These are phyloP conservation scores for Harpegnathos saltator DNA, from an alignment of 1,140 invertebrate species.

Conservation along the genomic window DNA sequence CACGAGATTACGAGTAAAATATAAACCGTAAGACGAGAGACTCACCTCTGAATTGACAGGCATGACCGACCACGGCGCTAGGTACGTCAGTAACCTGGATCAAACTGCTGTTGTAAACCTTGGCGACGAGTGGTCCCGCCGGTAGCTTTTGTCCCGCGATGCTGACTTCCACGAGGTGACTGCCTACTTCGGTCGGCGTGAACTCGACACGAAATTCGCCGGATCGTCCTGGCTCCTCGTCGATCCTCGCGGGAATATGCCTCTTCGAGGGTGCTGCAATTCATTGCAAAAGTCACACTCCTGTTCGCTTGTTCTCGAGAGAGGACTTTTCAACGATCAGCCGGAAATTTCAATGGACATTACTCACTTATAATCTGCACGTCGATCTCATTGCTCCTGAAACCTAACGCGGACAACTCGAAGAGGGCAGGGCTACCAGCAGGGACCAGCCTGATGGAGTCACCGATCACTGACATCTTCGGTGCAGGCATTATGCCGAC, in stretches of 20 bases:
- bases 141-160: slow-evolving; percentile 94
- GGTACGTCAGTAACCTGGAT: slow-evolving; percentile 97
- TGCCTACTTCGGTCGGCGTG: slow-evolving; percentile 95
- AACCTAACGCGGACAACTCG: slow-evolving; percentile 91
- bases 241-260: slow-evolving; percentile 89
- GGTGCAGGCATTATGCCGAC: slow-evolving; percentile 93
- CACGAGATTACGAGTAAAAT: background rate
- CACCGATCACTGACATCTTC: slow-evolving; percentile 92
- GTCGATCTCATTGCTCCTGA: slow-evolving; percentile 87
- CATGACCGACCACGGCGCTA: slow-evolving; percentile 95
- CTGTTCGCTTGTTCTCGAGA: too few relatives aligned
- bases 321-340: too few relatives aligned
- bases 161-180: slow-evolving; percentile 94
- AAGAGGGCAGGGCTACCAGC: slow-evolving; percentile 94
- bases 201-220: slow-evolving; percentile 96
- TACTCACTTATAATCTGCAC: slow-evolving; percentile 85
- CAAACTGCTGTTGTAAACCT: slow-evolving; percentile 96
- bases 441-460: slow-evolving; percentile 94
- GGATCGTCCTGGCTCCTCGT: slow-evolving; percentile 90
- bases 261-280: slow-evolving; percentile 89
- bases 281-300: background rate
- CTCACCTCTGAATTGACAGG: slow-evolving; percentile 96
- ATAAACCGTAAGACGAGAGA: background rate
- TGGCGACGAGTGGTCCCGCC: slow-evolving; percentile 94
- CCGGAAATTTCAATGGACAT: too few relatives aligned